These are phyloP conservation scores for Daktulosphaira vitifoliae DNA, from an alignment of 1,140 invertebrate genomes.

Conservation along the genomic window DNA sequence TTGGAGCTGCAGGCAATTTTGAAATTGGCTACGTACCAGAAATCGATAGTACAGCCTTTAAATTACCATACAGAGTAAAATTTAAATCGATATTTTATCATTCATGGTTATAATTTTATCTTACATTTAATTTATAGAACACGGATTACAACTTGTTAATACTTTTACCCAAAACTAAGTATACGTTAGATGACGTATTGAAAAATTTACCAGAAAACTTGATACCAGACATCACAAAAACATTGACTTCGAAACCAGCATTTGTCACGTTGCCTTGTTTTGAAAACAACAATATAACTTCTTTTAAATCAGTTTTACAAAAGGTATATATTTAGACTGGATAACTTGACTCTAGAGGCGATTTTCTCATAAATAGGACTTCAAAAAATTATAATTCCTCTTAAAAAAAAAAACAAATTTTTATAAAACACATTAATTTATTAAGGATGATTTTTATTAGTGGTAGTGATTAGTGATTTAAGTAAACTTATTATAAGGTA, in stretches of 20 bases:
- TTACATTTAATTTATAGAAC: not conserved
- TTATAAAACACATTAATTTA: too few species aligned
- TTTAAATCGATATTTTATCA: too few species aligned
- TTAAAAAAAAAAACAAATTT: too few species aligned
- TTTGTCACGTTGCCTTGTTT: conserved; percentile 25
- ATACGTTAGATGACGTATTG: not conserved
- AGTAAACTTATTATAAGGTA: too few species aligned
- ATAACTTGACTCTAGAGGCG: too few species aligned
- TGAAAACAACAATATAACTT: not conserved
- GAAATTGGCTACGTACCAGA: not conserved
- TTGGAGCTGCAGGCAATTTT: conserved; percentile 16
- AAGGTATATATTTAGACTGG: conserved; percentile 8
- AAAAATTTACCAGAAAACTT: not conserved
- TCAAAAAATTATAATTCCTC: too few species aligned
- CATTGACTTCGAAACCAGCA: not conserved
- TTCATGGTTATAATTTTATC: too few species aligned
- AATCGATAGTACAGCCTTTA: not conserved
- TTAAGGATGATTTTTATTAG: too few species aligned
- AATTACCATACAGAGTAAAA: conserved; percentile 11
- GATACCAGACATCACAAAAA: not conserved
- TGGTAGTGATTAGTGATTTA: too few species aligned
- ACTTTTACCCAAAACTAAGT: conserved; percentile 3
- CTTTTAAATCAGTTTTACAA: conserved; percentile 7
- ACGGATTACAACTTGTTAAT: not conserved
- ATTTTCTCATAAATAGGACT: too few species aligned